Conservation (phyloP, 1,140 invertebrate genomes). For the Drosophila sp. region DNA sequence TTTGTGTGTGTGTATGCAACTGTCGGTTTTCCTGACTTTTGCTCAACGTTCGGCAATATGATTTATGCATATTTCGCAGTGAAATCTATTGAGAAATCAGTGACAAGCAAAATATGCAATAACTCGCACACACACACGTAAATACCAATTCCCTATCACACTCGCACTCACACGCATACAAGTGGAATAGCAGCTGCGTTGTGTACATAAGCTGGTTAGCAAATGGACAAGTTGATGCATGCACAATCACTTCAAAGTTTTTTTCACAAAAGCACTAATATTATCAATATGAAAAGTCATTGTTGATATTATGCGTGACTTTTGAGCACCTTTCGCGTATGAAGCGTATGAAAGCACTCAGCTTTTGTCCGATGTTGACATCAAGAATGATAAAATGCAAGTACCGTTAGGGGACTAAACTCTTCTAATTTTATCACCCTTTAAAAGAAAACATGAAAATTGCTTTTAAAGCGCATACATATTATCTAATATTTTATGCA, state of each 20-base stretch:
- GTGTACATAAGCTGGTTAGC: conserved; percentile 35
- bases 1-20: conserved; percentile 26
- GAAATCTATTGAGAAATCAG: conserved; percentile 82
- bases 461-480: conserved; percentile 1
- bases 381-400: conserved; percentile 1
- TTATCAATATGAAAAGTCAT: conserved; percentile 38
- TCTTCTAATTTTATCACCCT: conserved; percentile 2
- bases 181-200: conserved; percentile 4
- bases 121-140: conserved; percentile 18
- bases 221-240: conserved; percentile 51
- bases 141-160: neutral
- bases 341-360: conserved; percentile 21
- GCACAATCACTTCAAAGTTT: conserved; percentile 31
- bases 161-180: conserved; percentile 5
- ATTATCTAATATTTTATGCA: conserved; percentile 8
- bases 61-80: conserved; percentile 77
- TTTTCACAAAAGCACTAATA: conserved; percentile 40
- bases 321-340: conserved; percentile 12
- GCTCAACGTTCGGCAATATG: conserved; percentile 69
- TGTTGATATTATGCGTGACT: conserved; percentile 20
- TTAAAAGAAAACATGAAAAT: neutral
- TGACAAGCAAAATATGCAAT: conserved; percentile 74
- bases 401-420: neutral
- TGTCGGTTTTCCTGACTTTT: conserved; percentile 73
- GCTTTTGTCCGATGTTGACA: conserved; percentile 1